phyloP scores from a whole-genome alignment of 2,888 invertebrate genomes.

The Nephrotoma appendiculata region DNA sequence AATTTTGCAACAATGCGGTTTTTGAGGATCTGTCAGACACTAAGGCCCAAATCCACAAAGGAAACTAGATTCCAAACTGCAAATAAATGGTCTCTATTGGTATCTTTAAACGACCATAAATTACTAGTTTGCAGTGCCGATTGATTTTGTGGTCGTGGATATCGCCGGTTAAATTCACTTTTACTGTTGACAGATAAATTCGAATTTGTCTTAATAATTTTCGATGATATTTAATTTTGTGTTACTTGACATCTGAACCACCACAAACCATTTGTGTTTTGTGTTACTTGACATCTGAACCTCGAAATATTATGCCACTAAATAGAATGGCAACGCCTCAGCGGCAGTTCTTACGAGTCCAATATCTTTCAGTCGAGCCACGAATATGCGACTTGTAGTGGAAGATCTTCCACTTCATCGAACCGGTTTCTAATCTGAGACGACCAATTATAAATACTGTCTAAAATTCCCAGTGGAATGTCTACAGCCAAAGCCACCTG shows the following conservation, averaged over 20 bases:
- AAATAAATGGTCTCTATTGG: constrained; percentile 44
- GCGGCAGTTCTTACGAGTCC: constrained; percentile 56
- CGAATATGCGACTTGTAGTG: constrained; percentile 61
- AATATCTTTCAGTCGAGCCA: constrained; percentile 54
- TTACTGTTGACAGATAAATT: no score
- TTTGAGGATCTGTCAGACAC: constrained; percentile 70
- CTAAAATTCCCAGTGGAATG: constrained; percentile 58
- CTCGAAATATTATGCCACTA: constrained; percentile 62
- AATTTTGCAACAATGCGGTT: constrained; percentile 52
- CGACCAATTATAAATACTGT: constrained; percentile 61
- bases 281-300: constrained; percentile 78
- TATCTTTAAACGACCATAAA: constrained; percentile 65
- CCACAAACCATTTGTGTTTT: constrained; percentile 81
- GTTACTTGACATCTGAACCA: constrained; percentile 76
- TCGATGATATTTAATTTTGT: constrained; percentile 39
- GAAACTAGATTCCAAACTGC: no score
- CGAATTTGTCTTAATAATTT: no score
- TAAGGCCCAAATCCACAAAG: constrained; percentile 62
- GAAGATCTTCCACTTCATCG: constrained; percentile 71
- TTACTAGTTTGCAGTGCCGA: constrained; percentile 24
- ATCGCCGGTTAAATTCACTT: no score
- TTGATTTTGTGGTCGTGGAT: no score
- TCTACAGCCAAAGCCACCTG: constrained; percentile 65
- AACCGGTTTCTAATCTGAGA: constrained; percentile 51
- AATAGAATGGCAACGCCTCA: constrained; percentile 62